Base-by-base conservation (phyloP, 53 echinoderm and acorn worm genomes). In the Zoroaster sp. region DNA sequence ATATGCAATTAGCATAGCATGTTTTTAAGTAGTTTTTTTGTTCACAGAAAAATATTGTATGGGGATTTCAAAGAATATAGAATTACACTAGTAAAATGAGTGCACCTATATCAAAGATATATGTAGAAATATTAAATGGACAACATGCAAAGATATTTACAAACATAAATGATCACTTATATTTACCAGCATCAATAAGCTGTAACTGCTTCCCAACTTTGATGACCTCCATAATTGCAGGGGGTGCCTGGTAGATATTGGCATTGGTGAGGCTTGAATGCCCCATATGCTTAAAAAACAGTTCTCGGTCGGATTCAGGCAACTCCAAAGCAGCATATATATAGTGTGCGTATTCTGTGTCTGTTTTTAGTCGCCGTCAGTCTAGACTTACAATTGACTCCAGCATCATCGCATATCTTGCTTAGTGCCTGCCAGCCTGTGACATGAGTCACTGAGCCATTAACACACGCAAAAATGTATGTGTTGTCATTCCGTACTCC, bases 221-320 rank as follows among this genome's bases (percentile, higher is more conserved):
- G 17, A 36, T 3, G 17, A 78, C 59, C 36, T 78, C 78, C 8
- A 13, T 14, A 1, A 55, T 38, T 35, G 78, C 78, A 12, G 37
- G 78, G 2, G 95, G 95, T 18, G 89, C 93, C 59, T 95, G 95
- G 74, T 95, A 93, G 45, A 95, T 89, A 36, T 91, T 71, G 35
- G 18, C 3, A 74, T 95, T 95, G 21, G 76, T 85, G 11, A 59
- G 23, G 63, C 82, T 72, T 9, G 90, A 90, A 53, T 95, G 95
- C 10, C 91, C 95, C 90, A 95, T 83, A 51, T 93, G 95, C 49
- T 83, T 89, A n/a, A 83, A 92, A 45, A 92, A 91, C 4, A 88
- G 40, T 0, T 65, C 47, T 23, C 83, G 59, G 0, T 94, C 91
- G 13, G 23, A 10, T 33, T 88, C 91, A 9, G 93, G 88, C 1